Evolutionary conservation across 2,797 vertebrate species (phyloP).

Genomic region (Setipinna tenuifilis): DNA sequence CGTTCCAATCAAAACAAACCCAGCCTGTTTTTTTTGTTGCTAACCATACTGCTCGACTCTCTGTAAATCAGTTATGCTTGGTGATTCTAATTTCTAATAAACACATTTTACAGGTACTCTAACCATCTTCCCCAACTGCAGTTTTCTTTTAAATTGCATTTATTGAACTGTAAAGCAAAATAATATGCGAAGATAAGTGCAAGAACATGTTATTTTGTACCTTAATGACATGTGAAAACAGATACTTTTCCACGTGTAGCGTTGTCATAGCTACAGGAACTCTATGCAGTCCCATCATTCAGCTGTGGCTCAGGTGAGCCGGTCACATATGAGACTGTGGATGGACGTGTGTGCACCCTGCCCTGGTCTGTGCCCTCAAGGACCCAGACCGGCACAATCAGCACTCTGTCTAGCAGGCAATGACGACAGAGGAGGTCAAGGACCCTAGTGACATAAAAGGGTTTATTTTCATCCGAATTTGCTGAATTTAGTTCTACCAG

Average conservation of each 20-base stretch:
- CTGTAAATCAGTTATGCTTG: conserved; percentile 46
- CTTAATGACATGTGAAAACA: background rate
- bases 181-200: background rate
- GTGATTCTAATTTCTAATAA: conserved; percentile 69
- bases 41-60: conserved; percentile 60
- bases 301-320: background rate
- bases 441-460: conserved; percentile 71
- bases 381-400: conserved; percentile 4
- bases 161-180: background rate
- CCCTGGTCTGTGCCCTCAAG: background rate
- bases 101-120: conserved; percentile 60
- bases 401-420: background rate
- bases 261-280: background rate
- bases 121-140: conserved; percentile 46
- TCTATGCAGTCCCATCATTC: background rate
- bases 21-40: conserved; percentile 49
- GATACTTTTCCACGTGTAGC: background rate
- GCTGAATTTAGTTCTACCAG: conserved; percentile 90
- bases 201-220: background rate
- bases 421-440: conserved; percentile 38
- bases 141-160: conserved; percentile 20
- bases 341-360: background rate
- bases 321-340: conserved; percentile 2
- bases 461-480: conserved; percentile 90
- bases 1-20: conserved; percentile 59